Percentiles rank a stretch among this genome's conserved stretches.
phyloP scores from a whole-genome alignment of 2,888 invertebrate genomes.

The Agrochola circellaris region DNA sequence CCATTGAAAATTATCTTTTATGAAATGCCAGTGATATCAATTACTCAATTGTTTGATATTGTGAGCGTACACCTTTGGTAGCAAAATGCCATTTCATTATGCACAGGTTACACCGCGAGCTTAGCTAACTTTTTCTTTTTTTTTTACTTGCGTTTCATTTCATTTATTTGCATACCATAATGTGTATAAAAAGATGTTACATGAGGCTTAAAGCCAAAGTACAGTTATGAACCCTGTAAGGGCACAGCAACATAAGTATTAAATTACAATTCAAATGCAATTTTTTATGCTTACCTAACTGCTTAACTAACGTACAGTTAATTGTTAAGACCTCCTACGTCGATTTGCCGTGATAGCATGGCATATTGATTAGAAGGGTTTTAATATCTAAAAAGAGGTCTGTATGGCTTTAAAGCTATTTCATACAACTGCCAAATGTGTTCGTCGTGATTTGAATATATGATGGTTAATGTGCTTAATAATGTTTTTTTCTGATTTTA shows the following conservation, averaged over 20 bases:
- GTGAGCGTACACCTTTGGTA: neutral
- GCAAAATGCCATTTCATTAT: conserved; percentile 9
- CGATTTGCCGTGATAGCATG: too few species aligned
- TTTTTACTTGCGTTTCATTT: too few species aligned
- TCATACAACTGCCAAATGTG: neutral
- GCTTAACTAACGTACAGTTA: neutral
- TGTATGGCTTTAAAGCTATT: too few species aligned
- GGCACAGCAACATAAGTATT: too few species aligned
- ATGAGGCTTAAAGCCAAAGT: too few species aligned
- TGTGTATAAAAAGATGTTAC: too few species aligned
- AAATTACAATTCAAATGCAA: too few species aligned
- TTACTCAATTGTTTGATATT: conserved; percentile 17
- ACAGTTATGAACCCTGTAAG: too few species aligned
- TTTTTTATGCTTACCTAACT: too few species aligned
- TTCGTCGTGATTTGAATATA: neutral
- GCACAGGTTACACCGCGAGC: neutral
- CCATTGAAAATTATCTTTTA: neutral
- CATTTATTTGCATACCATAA: too few species aligned
- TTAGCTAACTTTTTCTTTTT: neutral
- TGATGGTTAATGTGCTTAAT: neutral
- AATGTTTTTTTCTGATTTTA: neutral
- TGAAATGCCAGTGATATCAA: neutral
- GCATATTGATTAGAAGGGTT: too few species aligned
- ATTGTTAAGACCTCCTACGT: neutral
- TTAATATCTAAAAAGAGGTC: too few species aligned